Conservation (phyloP, 2,797 vertebrate species). For the Clarias platycephalus region DNA sequence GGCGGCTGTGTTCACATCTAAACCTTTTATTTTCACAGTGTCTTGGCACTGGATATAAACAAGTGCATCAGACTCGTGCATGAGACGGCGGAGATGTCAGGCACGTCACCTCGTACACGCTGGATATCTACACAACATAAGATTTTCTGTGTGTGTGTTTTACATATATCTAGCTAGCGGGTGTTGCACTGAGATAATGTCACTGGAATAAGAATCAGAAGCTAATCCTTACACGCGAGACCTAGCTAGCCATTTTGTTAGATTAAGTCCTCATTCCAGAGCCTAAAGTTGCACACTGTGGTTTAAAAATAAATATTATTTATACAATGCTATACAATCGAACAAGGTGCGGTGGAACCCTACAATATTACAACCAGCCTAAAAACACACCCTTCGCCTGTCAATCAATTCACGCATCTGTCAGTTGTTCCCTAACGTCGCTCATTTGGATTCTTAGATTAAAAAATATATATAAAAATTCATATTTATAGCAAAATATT, state of each 20-base stretch:
- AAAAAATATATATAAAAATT: too few relatives aligned
- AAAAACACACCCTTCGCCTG: background rate
- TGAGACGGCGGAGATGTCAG: background rate
- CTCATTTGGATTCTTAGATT: background rate
- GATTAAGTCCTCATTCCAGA: background rate
- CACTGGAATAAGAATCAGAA: background rate
- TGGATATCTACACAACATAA: background rate
- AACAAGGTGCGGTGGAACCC: background rate
- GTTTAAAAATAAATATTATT: background rate
- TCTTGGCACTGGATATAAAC: background rate
- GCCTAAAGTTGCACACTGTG: background rate
- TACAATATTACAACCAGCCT: background rate
- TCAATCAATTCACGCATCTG: background rate
- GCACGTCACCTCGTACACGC: background rate
- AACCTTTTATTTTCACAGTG: background rate
- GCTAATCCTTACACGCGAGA: background rate
- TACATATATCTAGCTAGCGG: background rate
- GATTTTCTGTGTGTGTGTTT: too few relatives aligned
- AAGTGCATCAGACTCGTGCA: background rate
- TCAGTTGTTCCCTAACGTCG: background rate
- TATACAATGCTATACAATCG: background rate
- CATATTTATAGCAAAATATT: background rate
- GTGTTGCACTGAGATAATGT: background rate
- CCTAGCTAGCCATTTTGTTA: background rate
- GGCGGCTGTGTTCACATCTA: background rate